phyloP scores from a whole-genome alignment of 2,113 vertebrate genomes.

The Muntiacus muntjak region DNA sequence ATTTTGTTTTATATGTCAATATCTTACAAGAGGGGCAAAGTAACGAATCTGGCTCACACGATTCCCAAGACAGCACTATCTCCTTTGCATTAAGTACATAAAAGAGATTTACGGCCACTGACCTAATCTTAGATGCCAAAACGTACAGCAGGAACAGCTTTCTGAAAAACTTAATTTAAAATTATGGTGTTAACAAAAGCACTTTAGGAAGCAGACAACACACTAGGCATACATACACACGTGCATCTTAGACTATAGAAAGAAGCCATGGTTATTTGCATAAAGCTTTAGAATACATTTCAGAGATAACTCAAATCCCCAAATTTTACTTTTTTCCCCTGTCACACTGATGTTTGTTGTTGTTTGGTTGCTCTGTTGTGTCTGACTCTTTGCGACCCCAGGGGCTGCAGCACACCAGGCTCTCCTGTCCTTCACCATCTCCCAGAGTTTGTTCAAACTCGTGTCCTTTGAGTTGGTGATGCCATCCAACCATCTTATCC shows the following conservation, averaged over 20 bases:
- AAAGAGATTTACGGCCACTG: slow-evolving; percentile 79
- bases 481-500: not conserved
- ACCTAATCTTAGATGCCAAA: slow-evolving; percentile 78
- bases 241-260: not conserved
- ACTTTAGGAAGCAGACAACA: slow-evolving; percentile 68
- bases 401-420: not conserved
- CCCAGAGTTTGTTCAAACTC: not conserved
- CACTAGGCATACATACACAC: not conserved
- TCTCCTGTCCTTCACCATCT: not conserved
- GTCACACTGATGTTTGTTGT: not conserved
- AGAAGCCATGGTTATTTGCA: slow-evolving; percentile 35
- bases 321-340: slow-evolving; percentile 9
- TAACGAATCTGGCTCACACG: slow-evolving; percentile 64
- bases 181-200: slow-evolving; percentile 75
- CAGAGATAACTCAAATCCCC: slow-evolving; percentile 28
- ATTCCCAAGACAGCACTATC: slow-evolving; percentile 74
- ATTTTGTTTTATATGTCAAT: slow-evolving; percentile 75
- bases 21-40: slow-evolving; percentile 64
- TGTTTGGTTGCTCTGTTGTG: not conserved
- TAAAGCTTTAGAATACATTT: slow-evolving; percentile 45
- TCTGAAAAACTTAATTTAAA: slow-evolving; percentile 81
- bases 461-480: not conserved
- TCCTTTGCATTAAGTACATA: slow-evolving; percentile 77
- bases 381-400: not conserved
- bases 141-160: slow-evolving; percentile 75